A percentile compares a stretch with the other conserved stretches of the same genome.
These are phyloP conservation scores for Macheiramphus alcinus DNA, from an alignment of 2,113 vertebrate genomes.

Conservation along the genomic window DNA sequence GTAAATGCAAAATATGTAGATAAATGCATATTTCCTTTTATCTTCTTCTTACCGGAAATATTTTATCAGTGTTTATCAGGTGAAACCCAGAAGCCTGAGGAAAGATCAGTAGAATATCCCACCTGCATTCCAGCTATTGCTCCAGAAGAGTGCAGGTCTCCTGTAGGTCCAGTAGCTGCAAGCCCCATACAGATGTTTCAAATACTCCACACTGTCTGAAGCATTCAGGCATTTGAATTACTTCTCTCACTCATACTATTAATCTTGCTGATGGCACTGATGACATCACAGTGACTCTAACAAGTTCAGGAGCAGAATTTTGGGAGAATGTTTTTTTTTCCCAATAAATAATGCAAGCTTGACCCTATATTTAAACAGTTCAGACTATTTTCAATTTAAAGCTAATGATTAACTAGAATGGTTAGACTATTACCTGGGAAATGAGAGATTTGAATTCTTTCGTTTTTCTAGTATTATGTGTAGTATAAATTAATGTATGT, in stretches of 20 bases:
- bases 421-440: neutral
- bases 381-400: neutral
- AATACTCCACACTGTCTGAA: neutral
- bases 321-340: neutral
- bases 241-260: neutral
- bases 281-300: neutral
- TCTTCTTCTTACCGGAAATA: conserved; percentile 30
- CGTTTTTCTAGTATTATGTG: neutral
- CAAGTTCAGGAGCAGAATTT: neutral
- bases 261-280: neutral
- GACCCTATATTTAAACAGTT: neutral
- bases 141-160: neutral
- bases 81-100: conserved; percentile 15
- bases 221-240: neutral
- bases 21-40: neutral
- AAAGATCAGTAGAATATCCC: conserved; percentile 22
- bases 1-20: neutral
- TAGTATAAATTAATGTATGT: neutral
- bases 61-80: conserved; percentile 22
- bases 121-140: conserved; percentile 20
- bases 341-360: neutral
- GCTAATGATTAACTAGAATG: neutral
- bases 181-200: conserved; percentile 40
- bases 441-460: neutral
- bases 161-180: neutral